phyloP scores from a whole-genome alignment of 2,888 invertebrate genomes.

The Eristalinus aeneus region DNA sequence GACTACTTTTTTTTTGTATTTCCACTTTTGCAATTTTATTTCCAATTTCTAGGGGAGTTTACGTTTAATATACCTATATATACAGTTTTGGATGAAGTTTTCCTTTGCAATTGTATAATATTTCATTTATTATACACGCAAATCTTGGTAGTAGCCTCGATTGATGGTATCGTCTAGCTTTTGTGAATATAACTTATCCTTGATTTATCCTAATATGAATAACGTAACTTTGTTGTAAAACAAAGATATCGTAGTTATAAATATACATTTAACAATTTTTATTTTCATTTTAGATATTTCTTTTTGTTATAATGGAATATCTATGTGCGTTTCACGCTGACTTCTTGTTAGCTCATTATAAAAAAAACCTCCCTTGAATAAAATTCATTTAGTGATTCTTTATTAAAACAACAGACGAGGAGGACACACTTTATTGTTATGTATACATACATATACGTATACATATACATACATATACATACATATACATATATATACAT shows the following conservation, averaged over 20 bases:
- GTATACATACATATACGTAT: not conserved
- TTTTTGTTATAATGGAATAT: slow-evolving; percentile 72
- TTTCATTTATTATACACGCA: slow-evolving; percentile 4
- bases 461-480: not conserved
- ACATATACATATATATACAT: not conserved
- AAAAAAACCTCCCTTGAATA: slow-evolving; percentile 27
- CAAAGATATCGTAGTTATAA: slow-evolving; percentile 47
- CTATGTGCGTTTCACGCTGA: slow-evolving; percentile 75
- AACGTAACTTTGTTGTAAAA: slow-evolving; percentile 42
- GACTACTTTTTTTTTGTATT: slow-evolving; percentile 40
- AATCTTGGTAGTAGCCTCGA: not conserved
- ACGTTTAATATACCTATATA: slow-evolving; percentile 46
- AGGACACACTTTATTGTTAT: slow-evolving; percentile 66
- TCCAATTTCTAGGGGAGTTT: slow-evolving; percentile 64
- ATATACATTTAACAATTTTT: slow-evolving; percentile 64
- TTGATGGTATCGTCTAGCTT: slow-evolving; percentile 51
- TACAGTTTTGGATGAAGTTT: slow-evolving; percentile 54
- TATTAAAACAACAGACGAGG: slow-evolving; percentile 70
- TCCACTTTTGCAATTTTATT: slow-evolving; percentile 33
- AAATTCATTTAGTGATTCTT: slow-evolving; percentile 53
- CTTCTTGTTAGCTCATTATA: slow-evolving; percentile 53
- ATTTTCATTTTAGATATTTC: slow-evolving; percentile 43
- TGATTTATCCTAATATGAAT: slow-evolving; percentile 47
- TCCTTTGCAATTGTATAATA: not conserved
- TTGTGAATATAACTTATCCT: slow-evolving; percentile 41